These are phyloP conservation scores for Salvator merianae DNA, from an alignment of 2,113 vertebrate genomes.

Conservation along the genomic window DNA sequence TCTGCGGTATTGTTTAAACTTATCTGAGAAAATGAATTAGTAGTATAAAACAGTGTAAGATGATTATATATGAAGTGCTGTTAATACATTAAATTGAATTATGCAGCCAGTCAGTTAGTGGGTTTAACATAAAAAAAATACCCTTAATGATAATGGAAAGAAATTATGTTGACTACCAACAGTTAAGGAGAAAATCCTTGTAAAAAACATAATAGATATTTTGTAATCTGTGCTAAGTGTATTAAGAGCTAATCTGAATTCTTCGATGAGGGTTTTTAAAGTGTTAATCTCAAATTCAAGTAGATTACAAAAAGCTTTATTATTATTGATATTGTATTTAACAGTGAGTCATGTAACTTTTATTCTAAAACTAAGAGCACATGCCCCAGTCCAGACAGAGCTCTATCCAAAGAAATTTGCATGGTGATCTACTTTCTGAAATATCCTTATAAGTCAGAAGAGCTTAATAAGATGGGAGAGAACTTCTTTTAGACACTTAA, in stretches of 20 bases:
- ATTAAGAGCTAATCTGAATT: neutral
- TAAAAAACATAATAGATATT: neutral
- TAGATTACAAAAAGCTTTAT: neutral
- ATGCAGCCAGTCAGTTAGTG: neutral
- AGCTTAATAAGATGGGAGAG: neutral
- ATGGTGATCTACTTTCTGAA: neutral
- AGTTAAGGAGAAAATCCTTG: neutral
- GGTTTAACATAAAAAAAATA: neutral
- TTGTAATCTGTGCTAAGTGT: constrained; percentile 1
- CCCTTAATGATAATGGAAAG: constrained; percentile 5
- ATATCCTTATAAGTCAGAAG: neutral
- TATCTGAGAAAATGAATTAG: constrained; percentile 17
- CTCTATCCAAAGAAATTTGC: neutral
- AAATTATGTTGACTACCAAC: neutral
- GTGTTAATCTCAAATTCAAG: neutral
- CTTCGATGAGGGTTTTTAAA: neutral
- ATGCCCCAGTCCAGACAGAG: neutral
- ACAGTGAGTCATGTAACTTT: neutral
- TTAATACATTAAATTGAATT: constrained; percentile 20
- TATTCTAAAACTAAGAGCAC: neutral
- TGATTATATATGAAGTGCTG: neutral
- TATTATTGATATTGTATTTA: neutral
- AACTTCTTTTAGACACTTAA: neutral
- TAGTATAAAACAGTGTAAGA: constrained; percentile 6
- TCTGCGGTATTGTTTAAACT: neutral